Base-by-base conservation (phyloP, 2,888 invertebrate species). In the Leucozona laternaria region DNA sequence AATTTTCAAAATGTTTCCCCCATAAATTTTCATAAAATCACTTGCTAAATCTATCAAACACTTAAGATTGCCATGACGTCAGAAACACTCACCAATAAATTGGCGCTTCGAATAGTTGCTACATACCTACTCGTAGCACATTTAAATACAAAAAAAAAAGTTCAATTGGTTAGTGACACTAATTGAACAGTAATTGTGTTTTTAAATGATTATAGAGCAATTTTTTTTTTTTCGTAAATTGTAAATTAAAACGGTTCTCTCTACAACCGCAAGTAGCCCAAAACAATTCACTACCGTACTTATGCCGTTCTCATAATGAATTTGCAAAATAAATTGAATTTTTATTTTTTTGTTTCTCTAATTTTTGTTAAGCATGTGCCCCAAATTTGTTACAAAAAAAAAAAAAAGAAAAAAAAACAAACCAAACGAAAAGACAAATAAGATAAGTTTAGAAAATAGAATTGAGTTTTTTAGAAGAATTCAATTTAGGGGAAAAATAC, bases 161-260 rank as follows among this genome's bases (percentile, higher is more conserved):
- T 79, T 73, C 60, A 85, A 79, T 85, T 77, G 80, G 72, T 72
- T 77, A 72, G 80, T 85, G 81, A 85, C 81, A 78, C 77, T 85
- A 85, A 85, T 85, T 85, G 85, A 85, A 77, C 81, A 73, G 81
- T 85, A 85, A 85, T 78, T 78, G 80, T 68, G 57, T 68, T 73
- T 81, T 80, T 64, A 78, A 81, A 78, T 78, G 72, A 72, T 76
- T 79, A 64, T 50, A 79, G 71, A 71, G 22, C 37, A 70, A 64
- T 71, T 64, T 53, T 28, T 28, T 50, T 76, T 66, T 57, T 55
- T 77, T 60, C 58, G 15, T 55, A 58, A 53, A 75, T 76, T 31
- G 20, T 68, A 25, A 68, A 68, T 68, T 50, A 34, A 68, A 68
- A 34, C 10, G 15, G 50, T 45, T 64, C 20, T 62, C n/a, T 55